A percentile compares a stretch with the other conserved stretches of the same genome.
Evolutionary conservation across 2,797 vertebrate species (phyloP).

Genomic region (Rhynchotus rufescens): DNA sequence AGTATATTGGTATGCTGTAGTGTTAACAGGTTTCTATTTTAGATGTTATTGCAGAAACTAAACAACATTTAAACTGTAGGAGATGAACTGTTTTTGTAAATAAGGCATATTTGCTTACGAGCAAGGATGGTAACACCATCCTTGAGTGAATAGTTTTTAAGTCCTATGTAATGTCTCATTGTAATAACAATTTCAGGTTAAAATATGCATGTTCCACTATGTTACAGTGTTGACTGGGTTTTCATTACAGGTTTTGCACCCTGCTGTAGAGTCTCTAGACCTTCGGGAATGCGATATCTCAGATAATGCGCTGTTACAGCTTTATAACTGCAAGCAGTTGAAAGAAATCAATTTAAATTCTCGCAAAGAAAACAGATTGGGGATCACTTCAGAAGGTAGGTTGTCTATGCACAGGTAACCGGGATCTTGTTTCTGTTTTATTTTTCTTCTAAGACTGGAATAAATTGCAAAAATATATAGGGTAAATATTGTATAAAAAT

Average conservation of each 20-base stretch:
- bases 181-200: background rate
- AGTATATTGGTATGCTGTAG: background rate
- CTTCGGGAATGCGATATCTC: slow-evolving; percentile 86
- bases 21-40: background rate
- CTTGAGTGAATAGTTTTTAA: background rate
- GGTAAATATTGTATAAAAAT: background rate
- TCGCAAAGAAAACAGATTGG: slow-evolving; percentile 76
- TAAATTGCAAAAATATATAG: background rate
- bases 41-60: background rate
- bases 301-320: slow-evolving; percentile 82
- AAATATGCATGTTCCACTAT: background rate
- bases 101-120: background rate
- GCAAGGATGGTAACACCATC: background rate
- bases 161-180: background rate
- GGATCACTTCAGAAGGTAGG: slow-evolving; percentile 87
- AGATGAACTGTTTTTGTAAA: background rate
- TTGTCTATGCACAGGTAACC: slow-evolving; percentile 11
- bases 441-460: background rate
- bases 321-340: slow-evolving; percentile 83
- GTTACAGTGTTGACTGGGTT: background rate
- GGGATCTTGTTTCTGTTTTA: background rate
- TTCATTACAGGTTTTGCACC: slow-evolving; percentile 83
- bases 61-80: fast-evolving
- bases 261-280: slow-evolving; percentile 82
- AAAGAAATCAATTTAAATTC: slow-evolving; percentile 84